Evolutionary conservation across 2,888 invertebrate genomes (phyloP).

Genomic region (Stenichneumon culpator): DNA sequence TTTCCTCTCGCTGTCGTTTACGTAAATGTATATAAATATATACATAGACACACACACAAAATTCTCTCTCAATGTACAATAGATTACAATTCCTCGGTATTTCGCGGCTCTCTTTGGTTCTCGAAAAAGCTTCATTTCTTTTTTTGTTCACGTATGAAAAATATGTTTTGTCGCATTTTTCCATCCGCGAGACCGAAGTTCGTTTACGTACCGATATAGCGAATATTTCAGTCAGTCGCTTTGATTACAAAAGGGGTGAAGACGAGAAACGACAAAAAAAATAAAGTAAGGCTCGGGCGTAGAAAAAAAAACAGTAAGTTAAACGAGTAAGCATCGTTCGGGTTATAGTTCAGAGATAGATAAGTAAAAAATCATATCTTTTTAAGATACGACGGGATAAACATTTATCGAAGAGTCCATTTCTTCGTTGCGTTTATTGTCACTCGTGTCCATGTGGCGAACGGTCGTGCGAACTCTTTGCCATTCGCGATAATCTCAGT

Average conservation of each 20-base stretch:
- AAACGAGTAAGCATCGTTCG: constrained; percentile 41
- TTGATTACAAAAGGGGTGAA: constrained; percentile 43
- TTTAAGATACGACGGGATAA: constrained; percentile 8
- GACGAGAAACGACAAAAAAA: constrained; percentile 35
- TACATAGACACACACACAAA: background rate
- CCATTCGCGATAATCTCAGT: constrained; percentile 68
- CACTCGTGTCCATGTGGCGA: constrained; percentile 34
- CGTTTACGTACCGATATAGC: constrained; percentile 20
- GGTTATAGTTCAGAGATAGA: constrained; percentile 21
- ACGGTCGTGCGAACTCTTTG: constrained; percentile 36
- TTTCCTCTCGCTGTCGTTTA: constrained; percentile 42
- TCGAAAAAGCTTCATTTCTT: constrained; percentile 29
- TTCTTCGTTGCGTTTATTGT: constrained; percentile 37
- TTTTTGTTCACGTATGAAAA: constrained; percentile 72
- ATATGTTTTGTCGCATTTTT: constrained; percentile 65
- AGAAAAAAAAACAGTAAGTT: constrained; percentile 31
- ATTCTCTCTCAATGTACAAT: constrained; percentile 73
- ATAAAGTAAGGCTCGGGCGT: constrained; percentile 13
- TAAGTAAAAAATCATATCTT: constrained; percentile 43
- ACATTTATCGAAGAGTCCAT: constrained; percentile 27
- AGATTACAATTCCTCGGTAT: constrained; percentile 57
- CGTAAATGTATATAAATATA: constrained; percentile 57
- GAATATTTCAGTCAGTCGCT: constrained; percentile 62
- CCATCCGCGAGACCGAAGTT: constrained; percentile 35
- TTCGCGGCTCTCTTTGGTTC: constrained; percentile 27